Conservation (phyloP, 2,113 vertebrate genomes). For the Lagopus leucura region DNA sequence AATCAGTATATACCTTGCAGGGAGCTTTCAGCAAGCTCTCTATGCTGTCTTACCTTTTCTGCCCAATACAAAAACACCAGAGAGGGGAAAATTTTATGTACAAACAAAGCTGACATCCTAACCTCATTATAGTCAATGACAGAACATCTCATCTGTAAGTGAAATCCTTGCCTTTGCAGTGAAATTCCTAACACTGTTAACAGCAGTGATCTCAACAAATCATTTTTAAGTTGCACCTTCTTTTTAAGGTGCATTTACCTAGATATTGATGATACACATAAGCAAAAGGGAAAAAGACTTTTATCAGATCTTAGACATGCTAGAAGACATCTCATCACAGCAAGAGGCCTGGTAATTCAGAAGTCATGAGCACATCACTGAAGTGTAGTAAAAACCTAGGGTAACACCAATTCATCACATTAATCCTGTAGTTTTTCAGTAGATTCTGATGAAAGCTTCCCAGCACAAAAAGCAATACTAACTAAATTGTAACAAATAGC, state of each 20-base stretch:
- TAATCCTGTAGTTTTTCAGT: neutral
- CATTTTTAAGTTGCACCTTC: neutral
- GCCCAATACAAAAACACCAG: neutral
- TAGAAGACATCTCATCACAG: neutral
- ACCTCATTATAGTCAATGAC: neutral
- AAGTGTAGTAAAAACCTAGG: neutral
- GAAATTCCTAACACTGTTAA: neutral
- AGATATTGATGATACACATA: neutral
- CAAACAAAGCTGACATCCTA: neutral
- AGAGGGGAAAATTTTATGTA: neutral
- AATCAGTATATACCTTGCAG: neutral
- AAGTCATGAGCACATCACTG: neutral
- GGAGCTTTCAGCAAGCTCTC: neutral
- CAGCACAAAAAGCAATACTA: neutral
- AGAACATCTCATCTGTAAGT: neutral
- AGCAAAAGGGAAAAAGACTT: neutral
- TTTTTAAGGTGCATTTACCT: neutral
- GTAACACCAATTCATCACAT: neutral
- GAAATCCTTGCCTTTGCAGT: neutral
- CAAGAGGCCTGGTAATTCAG: neutral
- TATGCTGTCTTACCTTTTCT: neutral
- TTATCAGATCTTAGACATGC: neutral
- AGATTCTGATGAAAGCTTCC: neutral
- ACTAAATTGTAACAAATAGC: neutral
- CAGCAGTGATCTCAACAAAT: neutral